Evolutionary conservation across 2,888 invertebrate genomes (phyloP), one percentile per base, ranked within the genome.

Genomic region (Ophion costatus): DNA sequence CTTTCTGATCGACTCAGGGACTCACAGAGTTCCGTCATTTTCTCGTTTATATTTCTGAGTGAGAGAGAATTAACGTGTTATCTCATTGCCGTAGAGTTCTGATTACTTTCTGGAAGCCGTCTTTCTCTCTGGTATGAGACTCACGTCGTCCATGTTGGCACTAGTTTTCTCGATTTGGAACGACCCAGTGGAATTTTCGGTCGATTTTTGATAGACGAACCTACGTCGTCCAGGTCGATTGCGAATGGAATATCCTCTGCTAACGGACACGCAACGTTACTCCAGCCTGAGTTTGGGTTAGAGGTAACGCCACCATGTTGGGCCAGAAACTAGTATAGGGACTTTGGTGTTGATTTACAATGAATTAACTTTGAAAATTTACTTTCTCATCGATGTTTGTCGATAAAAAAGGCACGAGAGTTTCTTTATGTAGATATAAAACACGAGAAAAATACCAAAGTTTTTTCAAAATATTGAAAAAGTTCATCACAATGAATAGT

Each of bases 231-330:
- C 0, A 95, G 94, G 87, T 95, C 94, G 22, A 90, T 83, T 17
- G 86, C 91, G 57, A 89, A 92, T 1, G 91, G 91, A 0, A 95
- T 95, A 86, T 95, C 96, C 90, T 95, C 96, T 2, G 95, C 95
- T n/a, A 81, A 82, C 74, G 64, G 51, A 70, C 20, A 51, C 14
- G 17, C 51, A 51, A 38, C 1, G 17, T 51, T 51, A 51, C 17
- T 51, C 17, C 51, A 51, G 38, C 38, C 38, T 38, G 38, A 38
- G 9, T 38, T 38, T 38, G 38, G 38, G 3, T 5, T 38, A 38
- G 38, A 7, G 38, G 38, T 38, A 38, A 38, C 38, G 38, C 38
- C 7, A 38, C 38, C 38, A 7, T 38, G 38, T 38, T 38, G 38
- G 38, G 38, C 38, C 38, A 38, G 0, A 38, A 38, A 38, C 38